Conservation (phyloP, 2,797 vertebrate genomes). For the Molossus alvarezi region DNA sequence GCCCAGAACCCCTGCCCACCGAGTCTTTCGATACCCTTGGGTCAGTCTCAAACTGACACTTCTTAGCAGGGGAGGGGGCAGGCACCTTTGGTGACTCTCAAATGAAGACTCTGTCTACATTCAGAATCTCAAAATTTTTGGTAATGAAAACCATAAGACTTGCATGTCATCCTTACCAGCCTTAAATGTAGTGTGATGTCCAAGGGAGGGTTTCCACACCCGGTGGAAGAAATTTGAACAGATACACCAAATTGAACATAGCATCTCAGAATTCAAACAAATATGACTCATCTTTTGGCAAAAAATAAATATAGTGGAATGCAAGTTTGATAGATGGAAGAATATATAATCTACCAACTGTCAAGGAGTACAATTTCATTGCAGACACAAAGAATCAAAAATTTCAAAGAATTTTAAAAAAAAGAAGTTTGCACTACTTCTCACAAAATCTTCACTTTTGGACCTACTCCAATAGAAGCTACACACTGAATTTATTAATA, state of each 20-base stretch:
- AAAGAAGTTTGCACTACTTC: slow-evolving; percentile 90
- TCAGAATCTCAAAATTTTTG: slow-evolving; percentile 39
- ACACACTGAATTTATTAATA: slow-evolving; percentile 93
- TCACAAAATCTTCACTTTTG: slow-evolving; percentile 91
- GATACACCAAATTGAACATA: slow-evolving; percentile 82
- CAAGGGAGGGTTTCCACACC: slow-evolving; percentile 77
- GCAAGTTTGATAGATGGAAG: slow-evolving; percentile 88
- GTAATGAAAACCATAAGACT: slow-evolving; percentile 43
- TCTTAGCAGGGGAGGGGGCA: slow-evolving; percentile 72
- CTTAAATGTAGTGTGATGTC: slow-evolving; percentile 81
- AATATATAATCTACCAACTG: slow-evolving; percentile 89
- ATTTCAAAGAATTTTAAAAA: slow-evolving; percentile 88
- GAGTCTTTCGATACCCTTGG: background rate
- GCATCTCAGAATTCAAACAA: slow-evolving; percentile 88
- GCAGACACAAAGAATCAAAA: slow-evolving; percentile 86
- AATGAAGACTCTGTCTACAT: slow-evolving; percentile 45
- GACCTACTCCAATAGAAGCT: slow-evolving; percentile 92
- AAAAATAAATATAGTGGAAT: slow-evolving; percentile 92
- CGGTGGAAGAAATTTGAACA: slow-evolving; percentile 84
- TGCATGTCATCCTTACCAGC: slow-evolving; percentile 26
- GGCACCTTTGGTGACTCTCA: slow-evolving; percentile 67
- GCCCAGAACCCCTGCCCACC: slow-evolving; percentile 30
- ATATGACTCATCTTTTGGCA: slow-evolving; percentile 86
- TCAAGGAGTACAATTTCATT: slow-evolving; percentile 85
- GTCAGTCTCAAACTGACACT: slow-evolving; percentile 67